A percentile compares a stretch with the other conserved stretches of the same genome.
These are phyloP conservation scores for Istiophorus platypterus DNA, from an alignment of 2,113 vertebrate genomes.

Conservation along the genomic window DNA sequence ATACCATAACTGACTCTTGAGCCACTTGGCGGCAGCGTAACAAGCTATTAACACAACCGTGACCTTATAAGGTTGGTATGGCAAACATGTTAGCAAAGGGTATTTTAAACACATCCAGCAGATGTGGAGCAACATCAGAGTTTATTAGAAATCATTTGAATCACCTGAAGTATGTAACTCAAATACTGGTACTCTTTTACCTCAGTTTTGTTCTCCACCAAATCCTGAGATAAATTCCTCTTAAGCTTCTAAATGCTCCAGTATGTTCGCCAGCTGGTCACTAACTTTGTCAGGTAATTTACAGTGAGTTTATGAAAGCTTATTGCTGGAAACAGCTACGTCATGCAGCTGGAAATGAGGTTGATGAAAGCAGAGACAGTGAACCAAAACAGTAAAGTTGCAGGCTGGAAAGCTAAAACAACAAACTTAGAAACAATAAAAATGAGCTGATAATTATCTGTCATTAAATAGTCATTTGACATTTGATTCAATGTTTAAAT, in stretches of 20 bases:
- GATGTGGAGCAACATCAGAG: not conserved
- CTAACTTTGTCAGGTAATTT: not conserved
- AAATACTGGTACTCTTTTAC: not conserved
- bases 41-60: not conserved
- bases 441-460: too few relatives aligned
- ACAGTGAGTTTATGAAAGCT: not conserved
- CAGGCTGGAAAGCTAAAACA: too few relatives aligned
- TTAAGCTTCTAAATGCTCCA: not conserved
- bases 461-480: too few relatives aligned
- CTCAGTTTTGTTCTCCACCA: not conserved
- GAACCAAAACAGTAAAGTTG: not conserved
- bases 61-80: not conserved
- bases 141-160: not conserved
- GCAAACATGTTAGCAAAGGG: too few relatives aligned
- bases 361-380: not conserved
- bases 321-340: not conserved
- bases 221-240: not conserved
- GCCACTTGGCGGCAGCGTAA: not conserved
- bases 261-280: not conserved
- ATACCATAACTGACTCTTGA: not conserved
- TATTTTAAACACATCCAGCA: not conserved
- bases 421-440: too few relatives aligned
- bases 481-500: too few relatives aligned
- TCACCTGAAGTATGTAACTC: not conserved
- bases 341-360: not conserved